These are phyloP conservation scores for Solea solea DNA, from an alignment of 2,113 vertebrate species.

Conservation along the genomic window DNA sequence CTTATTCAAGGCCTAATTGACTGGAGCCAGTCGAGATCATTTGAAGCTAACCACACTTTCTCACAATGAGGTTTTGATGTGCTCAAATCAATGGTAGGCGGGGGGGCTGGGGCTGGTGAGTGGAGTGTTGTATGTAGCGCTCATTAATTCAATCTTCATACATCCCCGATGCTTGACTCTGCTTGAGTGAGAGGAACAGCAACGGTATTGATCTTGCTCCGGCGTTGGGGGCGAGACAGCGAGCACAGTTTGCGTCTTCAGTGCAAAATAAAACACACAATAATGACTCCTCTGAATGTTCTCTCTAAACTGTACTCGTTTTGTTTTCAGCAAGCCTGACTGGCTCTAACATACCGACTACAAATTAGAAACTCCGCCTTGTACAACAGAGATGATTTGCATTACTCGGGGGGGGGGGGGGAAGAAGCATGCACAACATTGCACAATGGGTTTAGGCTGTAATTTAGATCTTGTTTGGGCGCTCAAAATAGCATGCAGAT, in stretches of 20 bases:
- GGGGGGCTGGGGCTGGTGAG: not conserved
- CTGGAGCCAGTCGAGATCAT: slow-evolving; percentile 67
- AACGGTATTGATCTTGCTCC: slow-evolving; percentile 66
- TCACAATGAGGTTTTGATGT: slow-evolving; percentile 73
- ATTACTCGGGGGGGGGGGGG: slow-evolving; percentile 16
- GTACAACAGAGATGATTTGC: slow-evolving; percentile 30
- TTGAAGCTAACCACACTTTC: slow-evolving; percentile 69
- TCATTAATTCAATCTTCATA: slow-evolving; percentile 73
- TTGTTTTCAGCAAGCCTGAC: slow-evolving; percentile 25
- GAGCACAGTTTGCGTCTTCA: slow-evolving; percentile 40
- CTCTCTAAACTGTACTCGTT: slow-evolving; percentile 14
- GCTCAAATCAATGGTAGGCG: slow-evolving; percentile 71
- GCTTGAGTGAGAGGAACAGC: slow-evolving; percentile 25
- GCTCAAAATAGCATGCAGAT: slow-evolving; percentile 45
- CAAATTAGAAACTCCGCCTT: slow-evolving; percentile 10
- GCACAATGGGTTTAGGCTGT: slow-evolving; percentile 24
- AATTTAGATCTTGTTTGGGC: slow-evolving; percentile 40
- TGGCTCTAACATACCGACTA: slow-evolving; percentile 19
- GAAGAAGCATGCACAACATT: slow-evolving; percentile 29
- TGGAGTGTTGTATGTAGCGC: slow-evolving; percentile 48
- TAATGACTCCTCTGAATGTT: slow-evolving; percentile 34
- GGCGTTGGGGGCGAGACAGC: slow-evolving; percentile 27
- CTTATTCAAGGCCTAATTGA: slow-evolving; percentile 69
- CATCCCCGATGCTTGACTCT: slow-evolving; percentile 51
- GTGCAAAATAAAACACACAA: slow-evolving; percentile 1